Conservation (phyloP, 2,888 invertebrate species). For the Apotomis betuletana region DNA sequence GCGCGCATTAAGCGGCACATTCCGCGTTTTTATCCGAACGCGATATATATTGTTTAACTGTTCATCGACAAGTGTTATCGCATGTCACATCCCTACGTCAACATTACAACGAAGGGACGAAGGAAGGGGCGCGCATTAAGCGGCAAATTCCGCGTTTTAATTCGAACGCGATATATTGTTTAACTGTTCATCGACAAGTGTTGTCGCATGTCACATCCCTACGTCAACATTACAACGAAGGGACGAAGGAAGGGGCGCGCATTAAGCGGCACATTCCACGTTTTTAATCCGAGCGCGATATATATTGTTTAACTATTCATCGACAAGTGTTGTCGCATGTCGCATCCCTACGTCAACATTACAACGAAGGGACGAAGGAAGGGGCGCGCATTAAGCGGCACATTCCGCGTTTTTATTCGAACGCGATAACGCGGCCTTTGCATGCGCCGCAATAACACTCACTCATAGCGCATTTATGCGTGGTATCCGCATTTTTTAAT, state of each 20-base stretch:
- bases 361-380: slow-evolving; percentile 61
- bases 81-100: slow-evolving; percentile 48
- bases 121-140: slow-evolving; percentile 66
- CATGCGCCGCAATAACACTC: slow-evolving; percentile 51
- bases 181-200: slow-evolving; percentile 10
- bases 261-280: slow-evolving; percentile 65
- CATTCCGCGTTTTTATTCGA: slow-evolving; percentile 65
- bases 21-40: slow-evolving; percentile 63
- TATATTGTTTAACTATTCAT: background rate
- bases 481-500: slow-evolving; percentile 33
- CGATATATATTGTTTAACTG: slow-evolving; percentile 51
- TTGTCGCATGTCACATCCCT: slow-evolving; percentile 46
- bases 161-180: slow-evolving; percentile 57
- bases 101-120: slow-evolving; percentile 57
- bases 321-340: slow-evolving; percentile 40
- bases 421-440: slow-evolving; percentile 59
- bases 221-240: slow-evolving; percentile 53
- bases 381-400: slow-evolving; percentile 64
- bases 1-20: slow-evolving; percentile 65
- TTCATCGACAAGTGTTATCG: slow-evolving; percentile 7
- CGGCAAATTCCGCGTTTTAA: slow-evolving; percentile 65
- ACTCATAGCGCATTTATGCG: slow-evolving; percentile 46
- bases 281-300: slow-evolving; percentile 65
- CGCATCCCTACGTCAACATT: slow-evolving; percentile 51
- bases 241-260: slow-evolving; percentile 61